Base-by-base conservation (phyloP, 2,113 vertebrate species). In the Agapornis roseicollis region DNA sequence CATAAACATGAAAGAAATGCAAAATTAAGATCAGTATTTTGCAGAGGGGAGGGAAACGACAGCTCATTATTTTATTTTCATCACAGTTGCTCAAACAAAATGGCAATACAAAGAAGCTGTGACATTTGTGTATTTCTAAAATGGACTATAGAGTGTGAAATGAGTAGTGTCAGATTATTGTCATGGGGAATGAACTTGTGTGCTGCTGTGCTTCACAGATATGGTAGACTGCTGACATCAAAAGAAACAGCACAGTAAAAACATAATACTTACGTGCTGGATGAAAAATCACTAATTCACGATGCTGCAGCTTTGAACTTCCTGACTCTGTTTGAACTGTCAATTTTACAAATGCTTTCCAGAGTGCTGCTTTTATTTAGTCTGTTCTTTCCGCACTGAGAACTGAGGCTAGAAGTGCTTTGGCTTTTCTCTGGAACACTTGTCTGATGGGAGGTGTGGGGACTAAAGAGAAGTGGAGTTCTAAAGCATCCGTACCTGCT, bases 201-300 rank as follows among this genome's bases (percentile, higher is more conserved):
- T 80, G 50, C 74, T 88, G 39, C 71, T 63, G 52, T 49, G 84
- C 92, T 58, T 49, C 37, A n/a, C 20, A 66, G 71, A 74, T 53
- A 13, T 1, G 28, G 39, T n/a, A 60, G 63, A 42, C 53, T 83
- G 70, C 84, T 92, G 87, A 80, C 77, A 92, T 92, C 63, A 83
- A 83, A 88, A 0, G 7, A 84, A 84, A 84, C 71, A 79, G 53
- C 56, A 33, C 50, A 60, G n/a, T 63, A 29, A 88, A 92, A 90
- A 64, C 79, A 56, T 5, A 72, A 58, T 64, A 64, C 33, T 94
- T 88, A 53, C 10, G 35, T 90, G 68, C 63, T 64, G 47, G 37
- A 41, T 80, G 56, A 72, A 83, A 85, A 88, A 86, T 91, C 17
- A 93, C 77, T 90, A 72, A 91, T 94, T 94, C 93, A 94, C 2